phyloP scores from a whole-genome alignment of 2,797 vertebrate genomes.

The Platyrinchus mystaceus region DNA sequence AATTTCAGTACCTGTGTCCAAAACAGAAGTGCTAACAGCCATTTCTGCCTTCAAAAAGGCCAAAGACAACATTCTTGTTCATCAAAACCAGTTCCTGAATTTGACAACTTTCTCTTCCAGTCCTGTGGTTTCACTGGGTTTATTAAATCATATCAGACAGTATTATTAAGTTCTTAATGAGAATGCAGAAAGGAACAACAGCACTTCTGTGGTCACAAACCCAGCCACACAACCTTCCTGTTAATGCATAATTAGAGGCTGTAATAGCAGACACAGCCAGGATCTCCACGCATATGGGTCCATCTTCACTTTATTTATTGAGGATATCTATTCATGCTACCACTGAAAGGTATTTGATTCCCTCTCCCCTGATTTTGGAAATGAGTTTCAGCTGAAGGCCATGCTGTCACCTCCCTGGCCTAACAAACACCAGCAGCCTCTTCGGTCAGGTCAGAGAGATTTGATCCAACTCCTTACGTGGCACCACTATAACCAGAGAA shows the following conservation, averaged over 20 bases:
- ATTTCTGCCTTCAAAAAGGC: not conserved
- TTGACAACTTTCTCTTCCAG: slow-evolving; percentile 15
- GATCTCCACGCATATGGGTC: not conserved
- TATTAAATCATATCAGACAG: not conserved
- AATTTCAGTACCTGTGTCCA: not conserved
- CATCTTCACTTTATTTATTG: not conserved
- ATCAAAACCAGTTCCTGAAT: slow-evolving; percentile 29
- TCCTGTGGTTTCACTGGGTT: slow-evolving; percentile 28
- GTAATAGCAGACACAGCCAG: not conserved
- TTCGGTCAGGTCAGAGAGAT: not conserved
- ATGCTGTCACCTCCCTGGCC: not conserved
- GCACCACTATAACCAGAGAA: not conserved
- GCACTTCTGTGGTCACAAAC: not conserved
- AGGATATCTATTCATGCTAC: not conserved
- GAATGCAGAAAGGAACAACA: not conserved
- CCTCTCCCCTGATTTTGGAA: not conserved
- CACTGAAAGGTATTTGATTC: not conserved
- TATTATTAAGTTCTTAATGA: not conserved
- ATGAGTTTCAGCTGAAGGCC: not conserved
- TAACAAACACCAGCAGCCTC: not conserved
- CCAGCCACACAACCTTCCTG: not conserved
- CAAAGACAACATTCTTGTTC: not conserved
- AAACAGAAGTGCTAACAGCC: not conserved
- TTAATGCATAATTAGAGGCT: not conserved
- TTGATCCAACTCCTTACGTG: not conserved